Percentiles rank a stretch among this genome's conserved stretches.
Conservation (phyloP, 2,113 vertebrate species). For the Rhea pennata region DNA sequence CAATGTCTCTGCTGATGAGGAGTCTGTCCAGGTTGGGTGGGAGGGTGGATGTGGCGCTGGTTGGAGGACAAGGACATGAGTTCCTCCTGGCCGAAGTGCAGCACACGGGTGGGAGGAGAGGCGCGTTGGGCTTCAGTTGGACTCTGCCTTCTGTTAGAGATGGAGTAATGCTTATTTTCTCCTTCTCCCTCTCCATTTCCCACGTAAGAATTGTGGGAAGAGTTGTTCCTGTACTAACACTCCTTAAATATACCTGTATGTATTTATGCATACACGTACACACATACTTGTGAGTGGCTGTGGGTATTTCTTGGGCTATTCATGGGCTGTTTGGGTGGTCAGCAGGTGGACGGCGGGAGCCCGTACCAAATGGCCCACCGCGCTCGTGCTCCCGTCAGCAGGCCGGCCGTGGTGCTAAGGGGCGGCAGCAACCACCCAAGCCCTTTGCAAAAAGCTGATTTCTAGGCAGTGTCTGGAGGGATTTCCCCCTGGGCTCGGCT, state of each 20-base stretch:
- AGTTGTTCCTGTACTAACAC: neutral
- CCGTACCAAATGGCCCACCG: neutral
- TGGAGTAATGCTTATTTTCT: neutral
- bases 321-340: neutral
- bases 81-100: neutral
- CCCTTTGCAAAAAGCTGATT: conserved; percentile 9
- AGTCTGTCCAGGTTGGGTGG: neutral
- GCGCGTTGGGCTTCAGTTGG: rapidly evolving
- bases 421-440: conserved; percentile 21
- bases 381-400: neutral
- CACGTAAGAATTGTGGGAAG: neutral
- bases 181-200: neutral
- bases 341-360: conserved; percentile 1
- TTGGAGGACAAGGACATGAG: neutral
- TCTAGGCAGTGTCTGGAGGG: conserved; percentile 32
- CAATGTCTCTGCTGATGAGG: rapidly evolving
- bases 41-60: neutral
- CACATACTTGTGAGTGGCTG: rapidly evolving
- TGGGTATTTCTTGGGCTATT: neutral
- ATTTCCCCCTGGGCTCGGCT: conserved; percentile 52
- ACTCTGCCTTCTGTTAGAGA: neutral
- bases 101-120: neutral
- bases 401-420: conserved; percentile 62
- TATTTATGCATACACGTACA: neutral
- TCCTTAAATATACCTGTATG: rapidly evolving